Base-by-base conservation (phyloP, 1,140 invertebrate species). In the Vanessa tameamea region DNA sequence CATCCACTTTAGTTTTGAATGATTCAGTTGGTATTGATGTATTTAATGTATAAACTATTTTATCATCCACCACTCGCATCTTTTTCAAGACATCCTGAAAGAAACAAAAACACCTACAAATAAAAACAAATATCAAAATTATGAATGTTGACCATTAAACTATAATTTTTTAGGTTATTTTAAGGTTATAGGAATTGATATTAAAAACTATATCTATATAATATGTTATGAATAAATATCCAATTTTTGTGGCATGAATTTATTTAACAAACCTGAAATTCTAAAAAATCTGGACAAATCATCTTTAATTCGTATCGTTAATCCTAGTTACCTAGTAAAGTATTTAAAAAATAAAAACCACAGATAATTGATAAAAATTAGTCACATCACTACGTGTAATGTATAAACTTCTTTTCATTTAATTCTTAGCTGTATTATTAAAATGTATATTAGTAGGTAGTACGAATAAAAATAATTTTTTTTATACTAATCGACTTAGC, bases 21-120 rank as follows among this genome's bases (percentile, higher is more conserved):
- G 97, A 98, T 91, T 97, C 96, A 14, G 98, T 98, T 3, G 97
- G 97, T 77, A 98, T 94, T 72, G 95, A 95, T 8, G 96, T 95
- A 88, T 98, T 98, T n/a, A 98, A 90, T 50, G 96, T 93, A 89
- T 98, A 97, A 75, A 98, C 95, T 82, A 98, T 97, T 92, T 97
- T 96, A 88, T 98, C 98, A 94, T 98, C 97, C 26, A 98, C 87
- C 82, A 95, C 94, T 79, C 98, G 93, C 96, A 98, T 96, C 88
- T 95, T 96, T 89, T 97, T 97, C 73, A 98, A 93, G 6, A 95
- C 92, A 90, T 98, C 97, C 97, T 98, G 87, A 55, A 94, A 95
- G 74, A 75, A 86, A 74, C 59, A 71, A 69, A 59, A 68, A 68
- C 48, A 61, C 50, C 48, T 48, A 57, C 23, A 68, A 73, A 61